These are phyloP conservation scores for Notolepis coatsorum DNA, from an alignment of 2,797 vertebrate species.

Conservation along the genomic window DNA sequence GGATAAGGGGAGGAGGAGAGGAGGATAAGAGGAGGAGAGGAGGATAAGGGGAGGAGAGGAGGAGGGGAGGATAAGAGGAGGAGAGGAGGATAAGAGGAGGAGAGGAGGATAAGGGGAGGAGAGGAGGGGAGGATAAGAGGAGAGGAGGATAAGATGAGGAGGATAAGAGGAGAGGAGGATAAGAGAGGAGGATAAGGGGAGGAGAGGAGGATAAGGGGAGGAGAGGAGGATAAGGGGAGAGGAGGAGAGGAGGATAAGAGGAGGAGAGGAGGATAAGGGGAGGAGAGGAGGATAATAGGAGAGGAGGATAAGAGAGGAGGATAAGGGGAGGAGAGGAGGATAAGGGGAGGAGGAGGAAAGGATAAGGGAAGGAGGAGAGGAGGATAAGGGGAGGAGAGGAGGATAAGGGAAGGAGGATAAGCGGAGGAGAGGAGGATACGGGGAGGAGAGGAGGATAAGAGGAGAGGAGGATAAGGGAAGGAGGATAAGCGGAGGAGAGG, in stretches of 20 bases:
- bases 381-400: neutral
- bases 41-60: neutral
- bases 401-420: neutral
- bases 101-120: neutral
- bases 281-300: neutral
- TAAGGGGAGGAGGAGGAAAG: neutral
- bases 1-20: neutral
- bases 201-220: too few relatives aligned
- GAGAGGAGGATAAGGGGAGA: neutral
- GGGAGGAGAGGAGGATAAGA: too few relatives aligned
- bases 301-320: neutral
- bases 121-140: neutral
- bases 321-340: neutral
- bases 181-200: too few relatives aligned
- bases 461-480: too few relatives aligned
- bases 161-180: neutral
- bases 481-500: neutral
- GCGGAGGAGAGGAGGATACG: too few relatives aligned
- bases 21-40: too few relatives aligned
- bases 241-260: constrained; percentile 83
- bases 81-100: neutral
- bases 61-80: neutral
- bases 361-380: neutral
- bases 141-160: neutral
- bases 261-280: neutral